Base-by-base conservation (phyloP, 1,140 invertebrate genomes). In the Hypsibius dujardini region DNA sequence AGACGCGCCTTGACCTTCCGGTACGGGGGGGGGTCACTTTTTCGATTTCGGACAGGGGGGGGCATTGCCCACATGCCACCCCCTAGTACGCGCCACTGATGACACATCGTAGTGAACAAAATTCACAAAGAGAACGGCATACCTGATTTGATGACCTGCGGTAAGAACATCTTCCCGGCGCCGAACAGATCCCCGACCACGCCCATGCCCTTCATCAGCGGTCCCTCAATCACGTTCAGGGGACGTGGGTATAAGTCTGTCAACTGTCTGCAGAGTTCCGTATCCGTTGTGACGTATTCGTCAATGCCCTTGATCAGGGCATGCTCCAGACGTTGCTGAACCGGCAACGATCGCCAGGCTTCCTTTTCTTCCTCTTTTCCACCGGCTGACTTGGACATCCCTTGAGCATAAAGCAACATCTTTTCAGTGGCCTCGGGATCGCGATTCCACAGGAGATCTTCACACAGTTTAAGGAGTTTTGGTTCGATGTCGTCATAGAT, bases 151-250 rank as follows among this genome's bases (percentile, higher is more conserved):
- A 42, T 46, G 70, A 77, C 78, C 75, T 86, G 85, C 1, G 85
- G 85, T 47, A 86, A 77, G 77, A 86, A 86, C 85, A 86, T 86
- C 76, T 86, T 86, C 15, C 85, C 85, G 47, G 82, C 78, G 46
- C 85, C 85, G 78, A 86, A 86, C 46, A 86, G 77, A 72, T 86
- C 85, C n/a, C 85, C 85, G 56, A 86, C 85, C 47, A 82, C 76
- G 73, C 80, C 79, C 84, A 86, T 86, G 1, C 85, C 85, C 77
- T 81, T 83, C 85, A 86, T 86, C 3, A 86, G 78, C n/a, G 85
- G 85, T 47, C 84, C 83, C 77, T 86, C 85, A 74, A 86, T 86
- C 2, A 86, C 80, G 76, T 85, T 82, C 70, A 86, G 74, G 46
- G 85, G 84, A 74, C 83, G 76, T 2, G 82, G 81, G 77, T 84